A percentile compares a stretch with the other conserved stretches of the same genome.
phyloP scores from a whole-genome alignment of 2,113 vertebrate species.

The Laticauda laticaudata region DNA sequence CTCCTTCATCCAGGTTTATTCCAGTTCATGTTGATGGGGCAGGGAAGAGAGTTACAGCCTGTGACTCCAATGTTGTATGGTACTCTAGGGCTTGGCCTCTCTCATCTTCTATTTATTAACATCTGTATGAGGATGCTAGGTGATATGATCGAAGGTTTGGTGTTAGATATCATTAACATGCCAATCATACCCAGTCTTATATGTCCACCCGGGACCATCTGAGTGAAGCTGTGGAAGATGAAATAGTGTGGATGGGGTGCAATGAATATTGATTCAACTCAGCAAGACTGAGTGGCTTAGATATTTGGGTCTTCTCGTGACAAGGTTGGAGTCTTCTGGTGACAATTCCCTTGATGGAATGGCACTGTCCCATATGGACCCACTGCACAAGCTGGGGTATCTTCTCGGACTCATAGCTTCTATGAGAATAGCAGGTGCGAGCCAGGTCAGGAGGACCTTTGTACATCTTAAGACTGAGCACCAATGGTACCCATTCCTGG shows the following conservation, averaged over 20 bases:
- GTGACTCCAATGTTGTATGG: not conserved
- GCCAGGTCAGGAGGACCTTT: not conserved
- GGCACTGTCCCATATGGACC: not conserved
- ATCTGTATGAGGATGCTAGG: not conserved
- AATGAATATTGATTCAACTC: not conserved
- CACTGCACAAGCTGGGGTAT: not conserved
- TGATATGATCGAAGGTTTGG: not conserved
- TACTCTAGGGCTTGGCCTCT: not conserved
- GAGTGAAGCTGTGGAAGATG: not conserved
- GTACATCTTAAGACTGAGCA: not conserved
- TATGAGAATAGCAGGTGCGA: not conserved
- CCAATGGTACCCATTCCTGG: not conserved
- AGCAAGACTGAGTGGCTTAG: not conserved
- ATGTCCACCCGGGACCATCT: not conserved
- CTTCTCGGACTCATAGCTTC: not conserved
- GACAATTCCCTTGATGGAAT: not conserved
- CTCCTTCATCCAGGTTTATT: not conserved
- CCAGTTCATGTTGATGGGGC: not conserved
- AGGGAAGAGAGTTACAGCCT: not conserved
- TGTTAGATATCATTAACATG: not conserved
- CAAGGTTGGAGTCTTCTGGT: not conserved
- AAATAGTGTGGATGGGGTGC: not conserved
- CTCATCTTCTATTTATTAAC: not conserved
- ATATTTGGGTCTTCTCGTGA: not conserved
- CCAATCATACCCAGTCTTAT: not conserved